Percentiles rank a stretch among this genome's conserved stretches.
Evolutionary conservation across 2,113 vertebrate genomes (phyloP).

Genomic region (Merops nubicus): DNA sequence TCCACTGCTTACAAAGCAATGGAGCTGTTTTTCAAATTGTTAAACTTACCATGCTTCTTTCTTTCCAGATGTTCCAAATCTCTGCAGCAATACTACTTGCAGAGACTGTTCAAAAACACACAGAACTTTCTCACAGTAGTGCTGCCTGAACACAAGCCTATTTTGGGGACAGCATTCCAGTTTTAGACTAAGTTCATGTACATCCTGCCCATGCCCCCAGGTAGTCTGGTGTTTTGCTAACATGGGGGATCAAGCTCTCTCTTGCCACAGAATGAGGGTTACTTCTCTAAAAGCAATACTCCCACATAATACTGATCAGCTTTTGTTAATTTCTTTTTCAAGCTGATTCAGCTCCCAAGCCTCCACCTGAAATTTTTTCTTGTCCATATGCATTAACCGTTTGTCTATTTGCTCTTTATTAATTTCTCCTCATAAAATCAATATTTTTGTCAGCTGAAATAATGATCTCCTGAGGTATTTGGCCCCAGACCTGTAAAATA

Average conservation of each 20-base stretch:
- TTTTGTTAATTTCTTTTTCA: not conserved
- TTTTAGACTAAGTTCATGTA: not conserved
- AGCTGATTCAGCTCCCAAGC: not conserved
- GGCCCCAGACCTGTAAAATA: not conserved
- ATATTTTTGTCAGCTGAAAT: not conserved
- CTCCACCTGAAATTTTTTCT: not conserved
- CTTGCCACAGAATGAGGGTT: not conserved
- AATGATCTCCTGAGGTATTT: not conserved
- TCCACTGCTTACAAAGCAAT: not conserved
- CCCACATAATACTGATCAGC: not conserved
- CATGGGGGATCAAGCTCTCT: not conserved
- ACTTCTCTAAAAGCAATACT: not conserved
- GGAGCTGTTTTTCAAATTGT: not conserved
- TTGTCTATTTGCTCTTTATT: not conserved
- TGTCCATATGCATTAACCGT: not conserved
- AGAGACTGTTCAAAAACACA: not conserved
- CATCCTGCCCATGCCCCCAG: not conserved
- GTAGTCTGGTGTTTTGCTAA: not conserved
- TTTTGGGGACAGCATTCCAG: fast-evolving
- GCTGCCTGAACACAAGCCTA: not conserved
- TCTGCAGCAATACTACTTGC: not conserved
- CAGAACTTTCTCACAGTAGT: not conserved
- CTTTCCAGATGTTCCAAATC: not conserved
- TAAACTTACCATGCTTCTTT: not conserved
- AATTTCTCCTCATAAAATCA: not conserved